Evolutionary conservation across 1,140 invertebrate genomes (phyloP).

Genomic region (Anastrepha ludens): DNA sequence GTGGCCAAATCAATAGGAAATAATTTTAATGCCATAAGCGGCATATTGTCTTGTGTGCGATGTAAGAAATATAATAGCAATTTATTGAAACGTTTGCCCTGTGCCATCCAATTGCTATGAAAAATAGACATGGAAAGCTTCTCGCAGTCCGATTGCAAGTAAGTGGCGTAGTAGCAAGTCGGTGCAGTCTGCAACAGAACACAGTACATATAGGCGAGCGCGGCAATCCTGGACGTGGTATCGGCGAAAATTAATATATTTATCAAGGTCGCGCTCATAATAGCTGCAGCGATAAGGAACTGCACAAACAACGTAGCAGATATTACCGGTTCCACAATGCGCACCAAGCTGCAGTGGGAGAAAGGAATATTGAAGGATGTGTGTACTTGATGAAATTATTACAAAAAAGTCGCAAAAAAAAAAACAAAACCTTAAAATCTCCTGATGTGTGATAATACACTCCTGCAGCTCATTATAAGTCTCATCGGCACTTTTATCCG

Average conservation of each 20-base stretch:
- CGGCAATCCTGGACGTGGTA: conserved; percentile 60
- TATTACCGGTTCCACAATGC: conserved; percentile 58
- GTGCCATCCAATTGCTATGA: conserved; percentile 61
- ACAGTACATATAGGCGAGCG: conserved; percentile 59
- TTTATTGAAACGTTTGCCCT: conserved; percentile 58
- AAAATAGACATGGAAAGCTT: conserved; percentile 59
- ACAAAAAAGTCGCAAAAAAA: too few relatives aligned
- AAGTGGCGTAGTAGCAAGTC: conserved; percentile 61
- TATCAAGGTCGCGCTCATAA: conserved; percentile 62
- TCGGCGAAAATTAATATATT: conserved; percentile 63
- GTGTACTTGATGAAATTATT: not conserved
- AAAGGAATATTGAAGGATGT: not conserved
- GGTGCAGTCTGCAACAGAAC: conserved; percentile 61
- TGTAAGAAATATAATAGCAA: conserved; percentile 61
- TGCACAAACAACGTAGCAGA: conserved; percentile 62
- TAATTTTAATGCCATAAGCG: conserved; percentile 60
- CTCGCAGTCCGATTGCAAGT: conserved; percentile 60
- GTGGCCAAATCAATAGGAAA: conserved; percentile 62
- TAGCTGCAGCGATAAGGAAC: conserved; percentile 62
- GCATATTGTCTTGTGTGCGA: conserved; percentile 60
- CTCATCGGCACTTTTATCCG: conserved; percentile 39
- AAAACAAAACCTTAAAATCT: conserved; percentile 55
- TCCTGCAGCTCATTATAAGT: conserved; percentile 57
- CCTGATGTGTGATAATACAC: conserved; percentile 60
- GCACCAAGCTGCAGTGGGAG: not conserved